Evolutionary conservation across 2,113 vertebrate species (phyloP).

Genomic region (Peromyscus californicus): DNA sequence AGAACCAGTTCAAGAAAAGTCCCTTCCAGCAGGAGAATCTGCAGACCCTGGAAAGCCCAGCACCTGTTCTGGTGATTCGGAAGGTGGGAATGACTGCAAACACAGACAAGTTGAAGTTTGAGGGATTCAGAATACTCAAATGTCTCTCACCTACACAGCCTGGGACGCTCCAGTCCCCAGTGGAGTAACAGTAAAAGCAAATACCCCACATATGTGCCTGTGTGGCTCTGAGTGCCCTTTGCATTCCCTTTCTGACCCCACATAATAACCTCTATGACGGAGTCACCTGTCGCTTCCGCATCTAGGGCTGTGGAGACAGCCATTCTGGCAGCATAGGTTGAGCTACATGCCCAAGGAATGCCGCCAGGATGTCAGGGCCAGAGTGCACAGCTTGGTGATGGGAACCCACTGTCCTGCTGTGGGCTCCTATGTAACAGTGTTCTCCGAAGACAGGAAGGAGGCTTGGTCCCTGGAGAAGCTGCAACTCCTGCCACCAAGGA

Average conservation of each 20-base stretch:
- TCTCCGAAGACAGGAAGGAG: background rate
- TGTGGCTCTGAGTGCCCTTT: background rate
- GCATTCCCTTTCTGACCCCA: background rate
- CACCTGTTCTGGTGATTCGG: too few relatives aligned
- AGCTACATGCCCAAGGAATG: accelerated
- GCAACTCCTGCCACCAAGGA: accelerated
- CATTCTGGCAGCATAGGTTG: background rate
- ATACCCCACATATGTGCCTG: background rate
- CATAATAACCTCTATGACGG: accelerated
- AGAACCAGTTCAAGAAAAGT: background rate
- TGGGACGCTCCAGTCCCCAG: background rate
- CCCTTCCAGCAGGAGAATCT: accelerated
- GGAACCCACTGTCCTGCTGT: background rate
- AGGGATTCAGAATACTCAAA: too few relatives aligned
- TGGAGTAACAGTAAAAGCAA: background rate
- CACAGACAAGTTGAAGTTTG: background rate
- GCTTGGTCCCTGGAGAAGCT: background rate
- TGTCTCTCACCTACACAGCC: accelerated
- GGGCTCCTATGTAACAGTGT: background rate
- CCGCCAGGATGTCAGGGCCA: background rate
- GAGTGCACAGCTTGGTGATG: accelerated
- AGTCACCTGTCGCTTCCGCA: background rate
- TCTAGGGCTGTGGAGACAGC: background rate
- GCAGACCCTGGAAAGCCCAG: background rate
- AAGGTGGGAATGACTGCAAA: background rate